Evolutionary conservation across 2,113 vertebrate genomes (phyloP), one percentile per base, ranked within the genome.

Genomic region (Xiphophorus hellerii): DNA sequence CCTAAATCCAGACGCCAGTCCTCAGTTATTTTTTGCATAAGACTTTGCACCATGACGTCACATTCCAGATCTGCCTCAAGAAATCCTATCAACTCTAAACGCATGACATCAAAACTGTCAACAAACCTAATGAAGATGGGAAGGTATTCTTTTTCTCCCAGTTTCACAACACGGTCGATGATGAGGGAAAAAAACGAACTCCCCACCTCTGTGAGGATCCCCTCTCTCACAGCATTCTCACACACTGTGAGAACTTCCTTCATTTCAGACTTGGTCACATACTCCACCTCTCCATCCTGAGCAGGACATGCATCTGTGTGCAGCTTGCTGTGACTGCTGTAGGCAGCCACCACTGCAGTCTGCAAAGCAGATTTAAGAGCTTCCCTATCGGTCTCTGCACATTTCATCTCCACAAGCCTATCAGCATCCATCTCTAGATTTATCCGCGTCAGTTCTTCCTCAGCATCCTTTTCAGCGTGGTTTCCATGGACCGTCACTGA

Each of bases 1-100:
- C 95, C 96, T 91, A 99, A 95, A 87, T 98, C 96, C 1, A 99
- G 92, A 10, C 77, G 93, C 97, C 97, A 99, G 39, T 98, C 96
- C 25, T 95, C 94, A 0, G 96, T 97, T 44, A 99, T 90, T 0
- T 95, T 94, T 0, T 95, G 84, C 1, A 96, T 89, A 27, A 99
- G 96, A 63, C 94, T 95, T 27, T 95, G 94, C 1, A 96, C 94
- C 93, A 98, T 91, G 1, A 62, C 31, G 6, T 95, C 94, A 1
- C 92, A 93, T 61, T 94, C 96, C 0, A 96, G 94, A 77, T 96
- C 95, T 0, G 93, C 93, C 74, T 98, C 97, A 12, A 98, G 89
- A 80, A 99, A 99, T 0, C 96, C 97, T 66, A 99, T 74, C 72
- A 98, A 94, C 74, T 98, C 97, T 64, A 98, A 91, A 62, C 96